Conservation (phyloP, 2,888 invertebrate species). For the Anodontia alba region DNA sequence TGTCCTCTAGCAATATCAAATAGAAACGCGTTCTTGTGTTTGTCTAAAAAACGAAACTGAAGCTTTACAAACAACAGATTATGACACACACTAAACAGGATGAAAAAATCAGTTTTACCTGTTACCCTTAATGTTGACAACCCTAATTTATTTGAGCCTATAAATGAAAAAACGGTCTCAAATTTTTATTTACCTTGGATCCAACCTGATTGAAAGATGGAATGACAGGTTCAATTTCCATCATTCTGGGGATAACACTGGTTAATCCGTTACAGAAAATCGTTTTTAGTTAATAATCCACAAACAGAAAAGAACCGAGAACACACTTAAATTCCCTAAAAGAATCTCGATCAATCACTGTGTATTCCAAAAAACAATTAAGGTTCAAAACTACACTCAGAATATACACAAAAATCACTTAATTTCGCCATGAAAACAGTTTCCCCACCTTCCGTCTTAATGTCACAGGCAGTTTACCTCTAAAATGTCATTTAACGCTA, state of each 20-base stretch:
- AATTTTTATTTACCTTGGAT: constrained; percentile 66
- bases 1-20: no score
- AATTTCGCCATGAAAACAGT: constrained; percentile 34
- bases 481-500: constrained; percentile 52
- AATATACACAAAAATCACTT: constrained; percentile 22
- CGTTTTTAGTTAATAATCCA: constrained; percentile 6
- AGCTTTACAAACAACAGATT: no score
- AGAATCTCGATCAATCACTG: background rate
- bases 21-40: no score
- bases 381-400: background rate
- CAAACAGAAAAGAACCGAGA: background rate
- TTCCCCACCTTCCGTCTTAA: constrained; percentile 18
- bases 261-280: background rate
- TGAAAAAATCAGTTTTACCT: no score
- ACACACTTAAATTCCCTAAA: background rate
- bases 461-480: constrained; percentile 18
- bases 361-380: background rate
- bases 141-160: no score
- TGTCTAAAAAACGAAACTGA: no score
- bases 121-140: no score
- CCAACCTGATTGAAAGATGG: constrained; percentile 55
- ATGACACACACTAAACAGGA: no score
- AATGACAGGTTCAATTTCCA: constrained; percentile 69
- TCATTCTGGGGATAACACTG: constrained; percentile 62
- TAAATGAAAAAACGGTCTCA: no score